Evolutionary conservation across 2,113 vertebrate genomes (phyloP).

Genomic region (Alectura lathami): DNA sequence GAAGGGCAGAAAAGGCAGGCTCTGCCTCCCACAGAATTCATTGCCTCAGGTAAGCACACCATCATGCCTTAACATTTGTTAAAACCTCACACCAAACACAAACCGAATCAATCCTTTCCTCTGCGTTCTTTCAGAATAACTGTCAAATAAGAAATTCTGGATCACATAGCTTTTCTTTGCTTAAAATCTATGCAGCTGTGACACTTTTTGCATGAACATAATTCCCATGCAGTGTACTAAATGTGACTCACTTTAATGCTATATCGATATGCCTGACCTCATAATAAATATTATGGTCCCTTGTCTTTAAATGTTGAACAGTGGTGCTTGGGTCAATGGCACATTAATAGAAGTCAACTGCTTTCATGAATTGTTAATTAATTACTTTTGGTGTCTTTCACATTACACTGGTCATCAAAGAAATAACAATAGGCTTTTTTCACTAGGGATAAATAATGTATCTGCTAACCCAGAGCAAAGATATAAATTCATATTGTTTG

Average conservation of each 20-base stretch:
- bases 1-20: neutral
- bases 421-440: constrained; percentile 22
- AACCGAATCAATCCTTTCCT: neutral
- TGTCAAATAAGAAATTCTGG: neutral
- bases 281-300: constrained; percentile 63
- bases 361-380: constrained; percentile 76
- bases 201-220: constrained; percentile 24
- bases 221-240: constrained; percentile 60
- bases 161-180: neutral
- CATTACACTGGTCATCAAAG: constrained; percentile 39
- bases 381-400: constrained; percentile 64
- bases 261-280: constrained; percentile 67
- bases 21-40: neutral
- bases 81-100: neutral
- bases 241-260: constrained; percentile 70
- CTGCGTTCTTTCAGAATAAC: neutral
- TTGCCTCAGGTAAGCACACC: neutral
- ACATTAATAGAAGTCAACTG: constrained; percentile 69
- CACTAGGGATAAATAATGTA: neutral
- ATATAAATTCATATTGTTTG: neutral
- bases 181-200: neutral
- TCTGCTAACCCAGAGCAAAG: neutral
- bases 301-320: constrained; percentile 66
- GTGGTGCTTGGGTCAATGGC: constrained; percentile 58
- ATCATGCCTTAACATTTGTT: neutral